phyloP scores from a whole-genome alignment of 2,797 vertebrate genomes.

The Discoglossus pictus region DNA sequence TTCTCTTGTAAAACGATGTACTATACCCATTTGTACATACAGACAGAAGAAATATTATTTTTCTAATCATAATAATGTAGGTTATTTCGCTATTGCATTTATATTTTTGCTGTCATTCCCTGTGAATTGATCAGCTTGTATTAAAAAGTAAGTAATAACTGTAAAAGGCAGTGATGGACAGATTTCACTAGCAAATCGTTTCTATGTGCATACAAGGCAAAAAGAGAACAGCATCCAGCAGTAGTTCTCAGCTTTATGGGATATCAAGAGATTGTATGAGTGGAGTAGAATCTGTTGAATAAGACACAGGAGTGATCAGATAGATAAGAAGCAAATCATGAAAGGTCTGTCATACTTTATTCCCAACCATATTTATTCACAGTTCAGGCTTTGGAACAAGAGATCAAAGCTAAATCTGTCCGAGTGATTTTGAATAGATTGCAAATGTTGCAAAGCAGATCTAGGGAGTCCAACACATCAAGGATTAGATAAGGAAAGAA shows the following conservation, averaged over 20 bases:
- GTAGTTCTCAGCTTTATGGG: not conserved
- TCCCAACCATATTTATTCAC: constrained; percentile 15
- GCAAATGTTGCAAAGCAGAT: not conserved
- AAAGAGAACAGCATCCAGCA: no score
- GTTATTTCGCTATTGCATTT: no score
- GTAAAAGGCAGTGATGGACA: no score
- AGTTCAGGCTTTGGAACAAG: constrained; percentile 21
- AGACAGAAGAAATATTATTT: no score
- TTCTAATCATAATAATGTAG: no score
- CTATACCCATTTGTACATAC: no score
- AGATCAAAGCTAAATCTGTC: constrained; percentile 11
- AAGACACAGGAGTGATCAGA: not conserved
- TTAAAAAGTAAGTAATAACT: no score
- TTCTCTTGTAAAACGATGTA: no score
- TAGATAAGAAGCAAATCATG: constrained; percentile 12
- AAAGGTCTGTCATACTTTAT: constrained; percentile 5
- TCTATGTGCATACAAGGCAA: no score
- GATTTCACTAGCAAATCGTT: no score
- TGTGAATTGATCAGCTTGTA: no score
- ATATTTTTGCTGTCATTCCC: no score
- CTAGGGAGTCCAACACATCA: constrained; percentile 6
- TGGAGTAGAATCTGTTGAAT: not conserved
- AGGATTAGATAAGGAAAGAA: constrained; percentile 4
- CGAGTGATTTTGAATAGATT: constrained; percentile 11
- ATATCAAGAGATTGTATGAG: not conserved